phyloP scores from a whole-genome alignment of 1,140 invertebrate species.

The Drosophila teissieri region DNA sequence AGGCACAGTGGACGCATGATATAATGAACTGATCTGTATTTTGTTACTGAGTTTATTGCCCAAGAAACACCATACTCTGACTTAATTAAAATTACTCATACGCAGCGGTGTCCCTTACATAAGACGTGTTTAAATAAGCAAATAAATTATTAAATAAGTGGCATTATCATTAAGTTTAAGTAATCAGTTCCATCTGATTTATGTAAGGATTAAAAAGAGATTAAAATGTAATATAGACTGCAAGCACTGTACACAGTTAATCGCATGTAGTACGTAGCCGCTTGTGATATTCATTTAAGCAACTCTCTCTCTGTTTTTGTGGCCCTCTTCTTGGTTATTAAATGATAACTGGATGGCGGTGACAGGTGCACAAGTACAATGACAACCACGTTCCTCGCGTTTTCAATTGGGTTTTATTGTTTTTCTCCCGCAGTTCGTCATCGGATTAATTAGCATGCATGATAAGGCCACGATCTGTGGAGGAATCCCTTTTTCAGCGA shows the following conservation, averaged over 20 bases:
- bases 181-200: too few relatives aligned
- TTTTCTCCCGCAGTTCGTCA: slow-evolving; percentile 24
- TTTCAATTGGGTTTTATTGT: slow-evolving; percentile 1
- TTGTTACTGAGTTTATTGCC: too few relatives aligned
- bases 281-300: slow-evolving; percentile 30
- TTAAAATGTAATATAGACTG: background rate
- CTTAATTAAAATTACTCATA: background rate
- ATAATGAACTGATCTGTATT: too few relatives aligned
- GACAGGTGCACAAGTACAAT: slow-evolving; percentile 29
- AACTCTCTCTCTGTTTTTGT: slow-evolving; percentile 1
- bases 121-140: background rate
- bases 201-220: too few relatives aligned
- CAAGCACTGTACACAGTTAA: slow-evolving; percentile 7
- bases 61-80: background rate
- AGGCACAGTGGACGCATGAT: slow-evolving; percentile 1
- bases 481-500: slow-evolving; percentile 36
- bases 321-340: slow-evolving; percentile 28
- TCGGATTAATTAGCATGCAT: slow-evolving; percentile 44
- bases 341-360: slow-evolving; percentile 45
- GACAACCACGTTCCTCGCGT: slow-evolving; percentile 5
- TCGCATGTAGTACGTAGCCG: background rate
- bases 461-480: slow-evolving; percentile 8
- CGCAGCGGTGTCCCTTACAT: background rate
- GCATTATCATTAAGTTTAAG: too few relatives aligned
- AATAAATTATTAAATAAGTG: too few relatives aligned